These are phyloP conservation scores for Urocyon cinereoargenteus DNA, from an alignment of 2,797 vertebrate genomes.

Conservation along the genomic window DNA sequence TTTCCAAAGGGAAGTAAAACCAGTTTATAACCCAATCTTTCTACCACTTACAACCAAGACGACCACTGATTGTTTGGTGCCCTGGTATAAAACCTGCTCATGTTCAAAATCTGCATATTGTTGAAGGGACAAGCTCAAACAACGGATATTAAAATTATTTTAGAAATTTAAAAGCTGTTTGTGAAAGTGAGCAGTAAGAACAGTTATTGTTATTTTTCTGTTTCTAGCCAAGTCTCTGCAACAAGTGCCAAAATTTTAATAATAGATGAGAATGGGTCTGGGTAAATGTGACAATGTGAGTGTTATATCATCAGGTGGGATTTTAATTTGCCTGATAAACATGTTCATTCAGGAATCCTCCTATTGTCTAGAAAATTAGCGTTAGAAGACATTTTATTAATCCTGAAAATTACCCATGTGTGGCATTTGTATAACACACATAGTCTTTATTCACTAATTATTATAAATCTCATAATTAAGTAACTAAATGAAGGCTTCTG, in stretches of 20 bases:
- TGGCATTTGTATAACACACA: background rate
- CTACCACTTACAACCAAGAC: no score
- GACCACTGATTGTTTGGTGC: background rate
- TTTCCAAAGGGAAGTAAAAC: background rate
- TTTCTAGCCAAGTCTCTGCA: background rate
- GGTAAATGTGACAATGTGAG: background rate
- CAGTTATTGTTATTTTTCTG: background rate
- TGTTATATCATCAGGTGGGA: background rate
- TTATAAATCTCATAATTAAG: background rate
- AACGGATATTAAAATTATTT: background rate
- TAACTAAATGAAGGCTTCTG: background rate
- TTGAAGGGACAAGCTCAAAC: background rate
- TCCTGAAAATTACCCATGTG: background rate
- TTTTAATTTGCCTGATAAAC: constrained; percentile 46
- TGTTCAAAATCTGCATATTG: background rate
- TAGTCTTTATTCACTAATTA: background rate
- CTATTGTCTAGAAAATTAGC: background rate
- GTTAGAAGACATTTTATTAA: background rate
- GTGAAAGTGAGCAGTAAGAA: background rate
- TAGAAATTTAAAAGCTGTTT: background rate
- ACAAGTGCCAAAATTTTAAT: background rate
- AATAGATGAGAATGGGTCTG: background rate
- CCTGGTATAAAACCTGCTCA: background rate
- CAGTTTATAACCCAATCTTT: background rate
- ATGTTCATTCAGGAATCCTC: background rate